These are phyloP conservation scores for Illadopsis cleaveri DNA, from an alignment of 2,113 vertebrate genomes.

Conservation along the genomic window DNA sequence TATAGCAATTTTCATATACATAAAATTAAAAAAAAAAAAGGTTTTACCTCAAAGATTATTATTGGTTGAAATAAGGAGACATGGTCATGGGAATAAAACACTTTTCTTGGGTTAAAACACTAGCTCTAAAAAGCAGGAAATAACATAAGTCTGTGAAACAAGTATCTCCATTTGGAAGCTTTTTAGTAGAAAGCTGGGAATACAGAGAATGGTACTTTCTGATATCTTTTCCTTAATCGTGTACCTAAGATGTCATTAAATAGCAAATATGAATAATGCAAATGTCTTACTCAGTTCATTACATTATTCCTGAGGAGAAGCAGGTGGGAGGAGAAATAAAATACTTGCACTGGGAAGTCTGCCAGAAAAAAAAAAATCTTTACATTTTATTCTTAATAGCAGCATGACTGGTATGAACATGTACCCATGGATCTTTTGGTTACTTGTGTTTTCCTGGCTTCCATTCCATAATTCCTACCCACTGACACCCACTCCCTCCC, in stretches of 20 bases:
- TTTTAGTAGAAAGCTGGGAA: constrained; percentile 1
- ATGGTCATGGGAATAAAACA: neutral
- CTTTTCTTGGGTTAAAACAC: neutral
- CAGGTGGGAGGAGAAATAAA: constrained; percentile 59
- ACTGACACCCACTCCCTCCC: neutral
- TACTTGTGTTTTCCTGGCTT: constrained; percentile 18
- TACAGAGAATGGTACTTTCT: constrained; percentile 3
- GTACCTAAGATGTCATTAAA: constrained; percentile 12
- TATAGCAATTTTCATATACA: neutral
- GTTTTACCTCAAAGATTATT: neutral
- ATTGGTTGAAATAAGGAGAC: neutral
- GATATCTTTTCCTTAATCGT: neutral
- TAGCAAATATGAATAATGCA: constrained; percentile 53
- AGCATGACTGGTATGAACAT: constrained; percentile 5
- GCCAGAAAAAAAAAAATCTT: constrained; percentile 36
- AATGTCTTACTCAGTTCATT: constrained; percentile 30
- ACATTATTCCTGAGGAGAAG: constrained; percentile 50
- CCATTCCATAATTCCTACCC: neutral
- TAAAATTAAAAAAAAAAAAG: neutral
- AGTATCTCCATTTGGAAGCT: neutral
- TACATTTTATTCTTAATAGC: constrained; percentile 11
- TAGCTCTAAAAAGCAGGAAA: neutral
- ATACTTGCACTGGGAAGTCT: constrained; percentile 6
- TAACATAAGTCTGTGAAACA: neutral
- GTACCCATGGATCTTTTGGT: neutral